Evolutionary conservation across 2,797 vertebrate genomes (phyloP).

Genomic region (Megaceryle alcyon): DNA sequence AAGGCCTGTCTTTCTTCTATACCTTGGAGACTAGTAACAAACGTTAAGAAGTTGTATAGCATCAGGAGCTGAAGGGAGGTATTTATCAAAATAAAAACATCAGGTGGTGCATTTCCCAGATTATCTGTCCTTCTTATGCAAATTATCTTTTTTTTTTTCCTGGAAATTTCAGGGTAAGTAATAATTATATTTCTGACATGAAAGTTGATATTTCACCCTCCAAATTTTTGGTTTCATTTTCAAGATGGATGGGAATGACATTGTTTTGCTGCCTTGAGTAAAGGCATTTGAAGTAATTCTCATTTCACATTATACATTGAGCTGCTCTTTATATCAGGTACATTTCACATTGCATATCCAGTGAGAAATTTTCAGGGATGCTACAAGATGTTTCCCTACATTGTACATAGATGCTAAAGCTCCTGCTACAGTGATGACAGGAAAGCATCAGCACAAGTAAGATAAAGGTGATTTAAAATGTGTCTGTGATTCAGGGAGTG

Average conservation of each 20-base stretch:
- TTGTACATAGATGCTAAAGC: slow-evolving; percentile 8
- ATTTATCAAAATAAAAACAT: slow-evolving; percentile 75
- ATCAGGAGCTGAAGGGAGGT: slow-evolving; percentile 52
- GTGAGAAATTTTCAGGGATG: slow-evolving; percentile 35
- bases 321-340: neutral
- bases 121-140: slow-evolving; percentile 64
- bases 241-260: slow-evolving; percentile 39
- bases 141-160: slow-evolving; percentile 44
- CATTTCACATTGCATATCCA: neutral
- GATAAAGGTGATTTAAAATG: slow-evolving; percentile 79
- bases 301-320: slow-evolving; percentile 32
- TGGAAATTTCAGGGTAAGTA: slow-evolving; percentile 58
- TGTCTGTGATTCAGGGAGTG: slow-evolving; percentile 66
- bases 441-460: slow-evolving; percentile 74
- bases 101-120: slow-evolving; percentile 62
- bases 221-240: slow-evolving; percentile 50
- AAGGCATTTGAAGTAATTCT: slow-evolving; percentile 60
- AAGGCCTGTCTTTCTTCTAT: slow-evolving; percentile 69
- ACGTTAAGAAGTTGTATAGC: slow-evolving; percentile 66
- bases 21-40: slow-evolving; percentile 65
- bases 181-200: slow-evolving; percentile 63
- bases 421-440: slow-evolving; percentile 65
- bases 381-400: slow-evolving; percentile 20
- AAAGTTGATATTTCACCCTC: slow-evolving; percentile 53
- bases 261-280: slow-evolving; percentile 27